Evolutionary conservation across 2,113 vertebrate species (phyloP), one percentile per base, ranked within the genome.

Genomic region (Indicator indicator): DNA sequence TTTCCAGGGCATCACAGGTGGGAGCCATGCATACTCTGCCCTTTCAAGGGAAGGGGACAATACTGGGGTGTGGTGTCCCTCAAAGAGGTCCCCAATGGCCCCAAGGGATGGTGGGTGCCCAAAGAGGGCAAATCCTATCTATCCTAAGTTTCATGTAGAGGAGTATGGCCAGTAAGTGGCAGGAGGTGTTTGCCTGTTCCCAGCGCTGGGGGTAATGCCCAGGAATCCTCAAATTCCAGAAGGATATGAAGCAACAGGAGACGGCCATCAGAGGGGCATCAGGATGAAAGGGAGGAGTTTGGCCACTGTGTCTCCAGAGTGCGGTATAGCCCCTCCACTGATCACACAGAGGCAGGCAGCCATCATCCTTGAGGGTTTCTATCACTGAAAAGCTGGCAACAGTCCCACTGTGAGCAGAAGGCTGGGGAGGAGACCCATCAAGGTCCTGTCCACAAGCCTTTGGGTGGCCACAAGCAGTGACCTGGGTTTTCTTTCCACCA

Each of bases 1-100:
- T 46, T 99, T 99, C 96, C 99, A 99, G 96, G 98, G 99, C 73
- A 97, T 99, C 88, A 98, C 99, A 83, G 99, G 99, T 98, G 58
- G 54, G 89, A 14, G 26, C 32, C 1, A 1, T 2, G 0, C 2
- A 1, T 27, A 23, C 30, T 52, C 11, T 11, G 2, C 52, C 67
- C 70, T 5, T 0, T 28, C 17, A 36, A 62, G 50, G 71, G 50
- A 0, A 71, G 40, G 59, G 59, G 54, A 28, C 28, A 33, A 0
- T 65, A 62, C 62, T 32, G 1, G 0, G 13, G 14, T 44, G 5
- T 5, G 16, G 5, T 30, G 40, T 38, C 11, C 18, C 55, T 28
- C 63, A 20, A 62, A 85, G 23, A 65, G 21, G 48, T 63, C n/a
- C 55, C 40, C 5, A 50, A 55, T 82, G 60, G 65, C 44, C 5